Evolutionary conservation across 2,113 vertebrate genomes (phyloP), one percentile per base, ranked within the genome.

Genomic region (Oreocharis arfaki): DNA sequence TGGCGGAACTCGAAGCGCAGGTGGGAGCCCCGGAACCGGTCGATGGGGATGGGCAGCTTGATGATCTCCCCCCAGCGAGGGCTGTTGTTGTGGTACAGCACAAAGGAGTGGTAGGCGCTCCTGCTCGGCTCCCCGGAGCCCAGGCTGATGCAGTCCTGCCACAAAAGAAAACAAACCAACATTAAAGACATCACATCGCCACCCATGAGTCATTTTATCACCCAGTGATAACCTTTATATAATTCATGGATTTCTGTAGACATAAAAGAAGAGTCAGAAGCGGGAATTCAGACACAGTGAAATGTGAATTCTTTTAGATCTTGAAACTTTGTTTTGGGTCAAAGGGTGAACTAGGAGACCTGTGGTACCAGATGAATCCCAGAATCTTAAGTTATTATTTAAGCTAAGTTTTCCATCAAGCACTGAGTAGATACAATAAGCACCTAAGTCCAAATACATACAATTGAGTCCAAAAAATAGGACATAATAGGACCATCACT

Each of bases 1-100:
- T 99, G 99, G 73, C 99, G 98, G 98, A 99, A 99, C 97, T 99
- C 99, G 50, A 99, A 99, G 84, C 99, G 99, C 59, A 99, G 98
- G 95, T 99, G 99, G 80, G 99, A 99, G 16, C 99, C 99, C 59
- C 99, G 98, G 97, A 99, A 99, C 56, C 99, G 97, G 94, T 99
- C 99, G 46, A 99, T 98, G 76, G 99, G 99, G 94, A 99, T 99
- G 81, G 99, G 99, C 77, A 99, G 96, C 80, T 99, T 99, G 97
- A 99, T 98, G 97, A 99, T 98, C 96, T 99, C 99, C 20, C 99
- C 99, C 99, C 99, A 99, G 60, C 99, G 99, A 60, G 99, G 99
- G 93, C 98, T 98, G 92, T 99, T 99, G 94, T 98, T 99, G 98
- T 99, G 99, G 97, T 99, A 99, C 50, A 99, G 98, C 88, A 99